These are phyloP conservation scores for Drosophila suzukii DNA, from an alignment of 1,140 invertebrate species.

Conservation along the genomic window DNA sequence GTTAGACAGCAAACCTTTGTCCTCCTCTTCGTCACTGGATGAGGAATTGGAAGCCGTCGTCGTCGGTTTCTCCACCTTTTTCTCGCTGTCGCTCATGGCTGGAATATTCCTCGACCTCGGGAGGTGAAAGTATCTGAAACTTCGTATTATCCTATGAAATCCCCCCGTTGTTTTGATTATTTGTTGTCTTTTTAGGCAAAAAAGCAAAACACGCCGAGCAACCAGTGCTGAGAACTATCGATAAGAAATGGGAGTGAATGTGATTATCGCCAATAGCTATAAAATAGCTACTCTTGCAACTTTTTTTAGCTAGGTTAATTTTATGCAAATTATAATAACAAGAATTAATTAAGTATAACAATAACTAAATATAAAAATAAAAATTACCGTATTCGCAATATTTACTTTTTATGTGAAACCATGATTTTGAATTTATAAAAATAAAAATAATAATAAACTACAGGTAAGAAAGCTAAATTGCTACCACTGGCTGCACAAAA, in stretches of 20 bases:
- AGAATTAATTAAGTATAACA: too few species aligned
- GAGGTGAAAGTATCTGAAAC: neutral
- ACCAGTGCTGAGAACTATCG: slow-evolving; percentile 1
- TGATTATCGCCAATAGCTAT: neutral
- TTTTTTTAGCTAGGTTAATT: too few species aligned
- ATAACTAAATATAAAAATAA: too few species aligned
- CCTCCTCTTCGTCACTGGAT: slow-evolving; percentile 24
- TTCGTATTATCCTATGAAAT: slow-evolving; percentile 3
- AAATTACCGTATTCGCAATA: too few species aligned
- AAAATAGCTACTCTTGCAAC: neutral
- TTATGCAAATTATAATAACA: too few species aligned
- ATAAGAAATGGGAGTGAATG: neutral
- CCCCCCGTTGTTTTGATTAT: slow-evolving; percentile 22
- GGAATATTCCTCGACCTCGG: neutral
- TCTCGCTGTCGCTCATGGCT: slow-evolving; percentile 15
- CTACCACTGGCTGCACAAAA: neutral
- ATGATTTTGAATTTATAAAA: too few species aligned
- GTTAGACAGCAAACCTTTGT: slow-evolving; percentile 10
- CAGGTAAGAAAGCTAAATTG: neutral
- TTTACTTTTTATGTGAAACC: too few species aligned
- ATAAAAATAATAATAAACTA: too few species aligned
- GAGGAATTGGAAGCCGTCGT: neutral
- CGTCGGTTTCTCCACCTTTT: neutral
- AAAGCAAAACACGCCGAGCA: neutral
- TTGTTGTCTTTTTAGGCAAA: slow-evolving; percentile 8